A percentile compares a stretch with the other conserved stretches of the same genome.
phyloP scores from a whole-genome alignment of 2,888 invertebrate genomes.

The Xestia c-nigrum region DNA sequence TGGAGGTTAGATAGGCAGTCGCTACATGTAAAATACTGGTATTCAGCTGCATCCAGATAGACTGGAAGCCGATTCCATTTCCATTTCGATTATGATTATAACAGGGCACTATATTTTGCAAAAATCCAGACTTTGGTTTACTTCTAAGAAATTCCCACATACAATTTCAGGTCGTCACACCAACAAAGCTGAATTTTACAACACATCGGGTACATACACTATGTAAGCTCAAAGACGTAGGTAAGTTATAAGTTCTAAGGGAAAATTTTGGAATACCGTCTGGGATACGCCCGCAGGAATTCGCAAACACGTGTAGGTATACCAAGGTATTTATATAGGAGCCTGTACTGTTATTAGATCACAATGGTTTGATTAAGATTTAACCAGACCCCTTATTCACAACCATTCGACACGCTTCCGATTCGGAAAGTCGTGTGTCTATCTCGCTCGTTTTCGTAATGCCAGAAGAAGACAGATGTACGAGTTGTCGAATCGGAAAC shows the following conservation, averaged over 20 bases:
- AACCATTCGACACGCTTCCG: too few species aligned
- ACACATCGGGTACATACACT: neutral
- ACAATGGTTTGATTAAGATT: constrained; percentile 13
- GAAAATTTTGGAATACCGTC: constrained; percentile 3
- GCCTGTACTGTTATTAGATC: neutral
- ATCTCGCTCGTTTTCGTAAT: too few species aligned
- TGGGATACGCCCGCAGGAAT: constrained; percentile 10
- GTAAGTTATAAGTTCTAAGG: neutral
- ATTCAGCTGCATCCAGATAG: too few species aligned
- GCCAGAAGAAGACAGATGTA: too few species aligned
- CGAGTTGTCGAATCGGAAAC: too few species aligned
- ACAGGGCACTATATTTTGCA: neutral
- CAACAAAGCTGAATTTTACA: neutral
- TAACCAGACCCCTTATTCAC: too few species aligned
- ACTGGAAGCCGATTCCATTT: too few species aligned
- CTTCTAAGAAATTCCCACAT: neutral
- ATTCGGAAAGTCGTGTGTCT: too few species aligned
- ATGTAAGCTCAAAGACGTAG: neutral
- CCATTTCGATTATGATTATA: too few species aligned
- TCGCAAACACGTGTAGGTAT: neutral
- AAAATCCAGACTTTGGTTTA: neutral
- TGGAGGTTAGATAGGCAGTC: too few species aligned
- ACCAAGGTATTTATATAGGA: constrained; percentile 3
- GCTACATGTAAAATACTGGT: too few species aligned
- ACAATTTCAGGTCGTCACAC: neutral